Evolutionary conservation across 2,888 invertebrate genomes (phyloP).

Genomic region (Nemotelus nigrinus): DNA sequence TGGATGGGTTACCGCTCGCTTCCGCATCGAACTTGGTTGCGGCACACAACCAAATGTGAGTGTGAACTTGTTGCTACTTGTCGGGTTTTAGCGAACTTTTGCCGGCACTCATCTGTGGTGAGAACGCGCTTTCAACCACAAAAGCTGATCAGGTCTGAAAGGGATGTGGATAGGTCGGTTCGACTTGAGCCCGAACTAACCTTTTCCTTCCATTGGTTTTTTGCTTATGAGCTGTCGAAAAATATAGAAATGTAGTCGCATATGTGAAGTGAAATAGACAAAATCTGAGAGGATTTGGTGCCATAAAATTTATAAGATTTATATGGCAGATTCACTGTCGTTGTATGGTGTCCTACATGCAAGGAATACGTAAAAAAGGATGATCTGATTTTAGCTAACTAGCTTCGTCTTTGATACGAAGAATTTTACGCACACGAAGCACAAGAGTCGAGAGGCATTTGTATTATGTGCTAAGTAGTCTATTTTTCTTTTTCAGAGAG

Average conservation of each 20-base stretch:
- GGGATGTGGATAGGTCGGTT: conserved; percentile 7
- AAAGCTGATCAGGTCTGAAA: conserved; percentile 1
- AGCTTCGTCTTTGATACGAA: no score
- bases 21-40: background rate
- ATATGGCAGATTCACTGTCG: conserved; percentile 12
- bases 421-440: no score
- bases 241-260: conserved; percentile 9
- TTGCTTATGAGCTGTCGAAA: background rate
- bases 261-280: conserved; percentile 24
- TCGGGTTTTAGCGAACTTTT: background rate
- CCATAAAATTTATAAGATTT: conserved; percentile 35
- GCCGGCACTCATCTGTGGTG: conserved; percentile 10
- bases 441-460: no score
- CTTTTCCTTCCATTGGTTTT: background rate
- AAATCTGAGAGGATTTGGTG: conserved; percentile 28
- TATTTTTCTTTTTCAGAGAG: no score
- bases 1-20: background rate
- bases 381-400: background rate
- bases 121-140: conserved; percentile 21
- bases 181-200: background rate
- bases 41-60: conserved; percentile 5
- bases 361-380: conserved; percentile 9
- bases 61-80: conserved; percentile 25
- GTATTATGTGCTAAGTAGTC: no score
- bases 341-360: conserved; percentile 14